These are phyloP conservation scores for Chiloscyllium punctatum DNA, from an alignment of 2,797 vertebrate genomes.

Conservation along the genomic window DNA sequence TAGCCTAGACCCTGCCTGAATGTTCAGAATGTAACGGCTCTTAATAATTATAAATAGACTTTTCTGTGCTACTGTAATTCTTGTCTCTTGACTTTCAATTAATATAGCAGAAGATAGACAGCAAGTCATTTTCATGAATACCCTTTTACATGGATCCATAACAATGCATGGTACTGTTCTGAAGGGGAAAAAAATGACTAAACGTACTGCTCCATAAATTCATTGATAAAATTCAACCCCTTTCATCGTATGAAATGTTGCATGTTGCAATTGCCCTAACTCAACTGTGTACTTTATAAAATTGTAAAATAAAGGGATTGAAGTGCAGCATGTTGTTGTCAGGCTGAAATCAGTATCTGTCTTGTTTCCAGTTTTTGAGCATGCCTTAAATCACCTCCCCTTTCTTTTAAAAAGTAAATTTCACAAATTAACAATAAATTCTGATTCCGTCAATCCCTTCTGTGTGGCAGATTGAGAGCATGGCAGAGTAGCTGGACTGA, in stretches of 20 bases:
- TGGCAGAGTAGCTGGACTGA: neutral
- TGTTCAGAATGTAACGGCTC: slow-evolving; percentile 40
- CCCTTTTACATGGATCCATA: neutral
- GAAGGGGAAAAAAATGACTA: neutral
- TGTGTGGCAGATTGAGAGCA: no score
- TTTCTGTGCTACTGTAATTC: slow-evolving; percentile 40
- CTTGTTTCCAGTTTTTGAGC: neutral
- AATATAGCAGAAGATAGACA: slow-evolving; percentile 46
- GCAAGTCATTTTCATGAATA: slow-evolving; percentile 53
- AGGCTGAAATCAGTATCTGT: neutral
- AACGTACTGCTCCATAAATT: neutral
- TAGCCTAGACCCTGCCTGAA: slow-evolving; percentile 49
- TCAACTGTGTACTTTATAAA: neutral
- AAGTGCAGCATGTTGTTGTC: no score
- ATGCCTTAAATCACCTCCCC: neutral
- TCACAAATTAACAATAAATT: neutral
- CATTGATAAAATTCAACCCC: neutral
- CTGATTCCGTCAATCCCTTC: neutral
- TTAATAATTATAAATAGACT: slow-evolving; percentile 24
- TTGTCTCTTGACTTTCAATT: slow-evolving; percentile 48
- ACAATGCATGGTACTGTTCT: neutral
- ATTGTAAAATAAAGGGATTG: neutral
- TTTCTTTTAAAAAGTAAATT: neutral
- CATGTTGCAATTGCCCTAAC: neutral
- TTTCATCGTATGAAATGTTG: neutral